phyloP scores from a whole-genome alignment of 2,797 vertebrate genomes.

The Clarias laeviceps region DNA sequence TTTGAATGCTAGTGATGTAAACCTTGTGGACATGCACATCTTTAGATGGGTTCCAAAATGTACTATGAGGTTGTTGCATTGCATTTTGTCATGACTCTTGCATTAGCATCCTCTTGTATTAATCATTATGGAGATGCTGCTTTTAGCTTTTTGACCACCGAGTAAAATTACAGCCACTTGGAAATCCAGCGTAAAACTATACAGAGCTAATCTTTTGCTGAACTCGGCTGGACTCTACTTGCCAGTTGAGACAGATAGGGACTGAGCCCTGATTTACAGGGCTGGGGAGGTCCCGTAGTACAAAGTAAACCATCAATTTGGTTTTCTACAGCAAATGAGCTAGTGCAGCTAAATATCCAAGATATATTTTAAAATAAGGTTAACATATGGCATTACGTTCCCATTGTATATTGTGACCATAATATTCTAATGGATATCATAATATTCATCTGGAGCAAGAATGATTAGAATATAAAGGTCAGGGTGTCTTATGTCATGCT shows the following conservation, averaged over 20 bases:
- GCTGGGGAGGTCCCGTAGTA: slow-evolving; percentile 29
- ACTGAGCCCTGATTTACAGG: slow-evolving; percentile 46
- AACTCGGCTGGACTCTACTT: slow-evolving; percentile 30
- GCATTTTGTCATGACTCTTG: not conserved
- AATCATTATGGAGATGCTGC: slow-evolving; percentile 9
- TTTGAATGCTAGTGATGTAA: slow-evolving; percentile 29
- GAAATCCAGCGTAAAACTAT: slow-evolving; percentile 59
- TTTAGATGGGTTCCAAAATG: slow-evolving; percentile 6
- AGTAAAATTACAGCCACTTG: slow-evolving; percentile 51
- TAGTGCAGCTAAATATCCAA: not conserved
- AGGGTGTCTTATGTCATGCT: not conserved
- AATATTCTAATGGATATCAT: not conserved
- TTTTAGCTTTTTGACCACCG: slow-evolving; percentile 33
- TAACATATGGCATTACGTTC: not conserved
- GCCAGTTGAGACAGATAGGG: slow-evolving; percentile 50
- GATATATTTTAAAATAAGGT: not conserved
- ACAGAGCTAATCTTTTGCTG: slow-evolving; percentile 56
- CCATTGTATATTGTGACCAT: not conserved
- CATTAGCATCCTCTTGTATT: not conserved
- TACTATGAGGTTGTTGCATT: not conserved
- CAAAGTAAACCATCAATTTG: slow-evolving; percentile 47
- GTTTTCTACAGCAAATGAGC: slow-evolving; percentile 3
- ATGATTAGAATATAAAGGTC: not conserved
- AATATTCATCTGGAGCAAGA: not conserved
- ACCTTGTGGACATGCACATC: slow-evolving; percentile 36